Evolutionary conservation across 2,888 invertebrate genomes (phyloP).

Genomic region (Drosophila rellima): DNA sequence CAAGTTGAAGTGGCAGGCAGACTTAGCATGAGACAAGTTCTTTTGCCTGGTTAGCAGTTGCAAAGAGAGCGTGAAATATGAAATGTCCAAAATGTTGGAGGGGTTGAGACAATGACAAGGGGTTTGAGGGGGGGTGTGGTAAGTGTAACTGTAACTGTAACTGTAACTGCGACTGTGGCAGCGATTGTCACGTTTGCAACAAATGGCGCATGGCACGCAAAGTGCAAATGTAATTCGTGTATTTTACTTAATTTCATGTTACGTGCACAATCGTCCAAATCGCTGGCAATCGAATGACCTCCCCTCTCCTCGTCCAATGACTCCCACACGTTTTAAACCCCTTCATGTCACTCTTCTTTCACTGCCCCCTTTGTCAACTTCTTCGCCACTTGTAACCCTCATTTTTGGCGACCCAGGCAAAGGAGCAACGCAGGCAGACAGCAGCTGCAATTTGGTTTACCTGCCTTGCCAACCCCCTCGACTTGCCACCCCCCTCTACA

Average conservation of each 20-base stretch:
- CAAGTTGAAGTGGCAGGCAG: conserved; percentile 23
- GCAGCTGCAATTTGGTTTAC: conserved; percentile 26
- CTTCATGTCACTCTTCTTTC: background rate
- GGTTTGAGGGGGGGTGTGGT: conserved; percentile 10
- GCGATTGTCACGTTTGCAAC: conserved; percentile 80
- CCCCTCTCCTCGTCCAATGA: background rate
- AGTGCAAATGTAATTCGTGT: conserved; percentile 82
- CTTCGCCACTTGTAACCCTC: conserved; percentile 12
- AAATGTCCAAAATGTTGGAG: conserved; percentile 38
- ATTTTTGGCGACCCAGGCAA: conserved; percentile 2
- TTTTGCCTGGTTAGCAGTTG: conserved; percentile 25
- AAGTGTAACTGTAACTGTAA: conserved; percentile 21
- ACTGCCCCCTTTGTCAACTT: background rate
- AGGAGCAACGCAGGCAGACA: background rate
- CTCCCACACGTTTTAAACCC: background rate
- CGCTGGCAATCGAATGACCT: conserved; percentile 60
- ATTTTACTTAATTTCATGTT: conserved; percentile 80
- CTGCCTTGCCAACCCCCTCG: background rate
- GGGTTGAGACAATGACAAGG: conserved; percentile 6
- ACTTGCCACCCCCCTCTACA: background rate
- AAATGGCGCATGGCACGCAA: conserved; percentile 80
- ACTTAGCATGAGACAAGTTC: conserved; percentile 21
- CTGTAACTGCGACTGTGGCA: conserved; percentile 39
- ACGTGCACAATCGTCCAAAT: conserved; percentile 81
- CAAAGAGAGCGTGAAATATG: conserved; percentile 54